These are phyloP conservation scores for Rhegmatorhina hoffmannsi DNA, from an alignment of 2,113 vertebrate genomes.

Conservation along the genomic window DNA sequence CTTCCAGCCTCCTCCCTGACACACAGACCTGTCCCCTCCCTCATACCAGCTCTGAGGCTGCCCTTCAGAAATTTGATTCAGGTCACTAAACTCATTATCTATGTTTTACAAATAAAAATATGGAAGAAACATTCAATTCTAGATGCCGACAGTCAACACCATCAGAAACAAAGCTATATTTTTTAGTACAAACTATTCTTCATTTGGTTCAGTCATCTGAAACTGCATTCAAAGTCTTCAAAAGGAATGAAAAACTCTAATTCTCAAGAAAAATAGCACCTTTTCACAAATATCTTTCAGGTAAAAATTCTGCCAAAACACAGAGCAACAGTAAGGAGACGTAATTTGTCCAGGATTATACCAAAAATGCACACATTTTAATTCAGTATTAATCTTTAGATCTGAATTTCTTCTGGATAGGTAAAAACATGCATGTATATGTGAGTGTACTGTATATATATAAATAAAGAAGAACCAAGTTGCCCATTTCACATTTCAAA, in stretches of 20 bases:
- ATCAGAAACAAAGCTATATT: not conserved
- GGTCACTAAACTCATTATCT: not conserved
- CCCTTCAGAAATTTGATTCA: not conserved
- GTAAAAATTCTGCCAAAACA: not conserved
- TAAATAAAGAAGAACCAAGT: not conserved
- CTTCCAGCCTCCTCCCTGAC: not conserved
- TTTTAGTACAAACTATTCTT: not conserved
- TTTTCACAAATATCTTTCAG: not conserved
- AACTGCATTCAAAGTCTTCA: not conserved
- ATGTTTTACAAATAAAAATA: not conserved
- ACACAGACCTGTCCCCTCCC: not conserved
- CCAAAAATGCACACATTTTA: fast-evolving
- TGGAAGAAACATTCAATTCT: not conserved
- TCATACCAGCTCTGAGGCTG: not conserved
- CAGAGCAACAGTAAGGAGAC: not conserved
- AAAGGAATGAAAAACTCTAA: not conserved
- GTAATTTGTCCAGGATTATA: not conserved
- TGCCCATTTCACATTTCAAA: not conserved
- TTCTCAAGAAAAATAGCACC: not conserved
- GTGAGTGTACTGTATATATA: not conserved
- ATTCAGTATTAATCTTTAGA: not conserved
- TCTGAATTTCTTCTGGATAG: not conserved
- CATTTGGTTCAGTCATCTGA: not conserved
- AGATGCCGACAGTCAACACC: not conserved
- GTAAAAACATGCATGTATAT: not conserved